Conservation (phyloP, 2,797 vertebrate genomes). For the Pristis pectinata region DNA sequence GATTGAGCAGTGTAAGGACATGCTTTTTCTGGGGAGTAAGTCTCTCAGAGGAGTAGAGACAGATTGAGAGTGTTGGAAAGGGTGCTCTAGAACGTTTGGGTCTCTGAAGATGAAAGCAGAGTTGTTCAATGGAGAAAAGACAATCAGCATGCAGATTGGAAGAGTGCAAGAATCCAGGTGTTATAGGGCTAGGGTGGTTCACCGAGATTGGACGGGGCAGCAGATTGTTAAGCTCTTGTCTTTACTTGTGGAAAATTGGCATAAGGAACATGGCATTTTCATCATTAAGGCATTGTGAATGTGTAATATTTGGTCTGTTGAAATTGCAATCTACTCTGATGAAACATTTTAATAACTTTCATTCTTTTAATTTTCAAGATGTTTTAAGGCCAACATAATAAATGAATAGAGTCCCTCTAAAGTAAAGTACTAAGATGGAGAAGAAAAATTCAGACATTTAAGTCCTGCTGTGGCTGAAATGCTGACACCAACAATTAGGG, state of each 20-base stretch:
- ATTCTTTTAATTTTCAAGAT: neutral
- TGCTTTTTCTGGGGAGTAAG: neutral
- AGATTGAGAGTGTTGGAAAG: neutral
- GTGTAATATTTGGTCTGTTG: neutral
- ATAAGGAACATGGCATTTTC: neutral
- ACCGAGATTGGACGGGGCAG: neutral
- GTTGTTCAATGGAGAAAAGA: neutral
- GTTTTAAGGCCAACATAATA: neutral
- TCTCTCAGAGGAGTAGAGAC: neutral
- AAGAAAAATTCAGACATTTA: neutral
- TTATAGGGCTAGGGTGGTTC: neutral
- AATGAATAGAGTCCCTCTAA: neutral
- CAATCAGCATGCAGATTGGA: neutral
- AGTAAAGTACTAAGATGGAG: neutral
- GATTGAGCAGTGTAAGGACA: neutral
- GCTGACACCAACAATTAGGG: constrained; percentile 6
- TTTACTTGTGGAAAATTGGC: too few relatives aligned
- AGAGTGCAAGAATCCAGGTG: neutral
- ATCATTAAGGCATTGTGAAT: neutral
- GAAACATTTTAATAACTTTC: neutral
- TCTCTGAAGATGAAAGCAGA: neutral
- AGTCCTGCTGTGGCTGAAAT: neutral
- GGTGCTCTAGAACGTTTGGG: neutral
- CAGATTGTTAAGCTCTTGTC: neutral
- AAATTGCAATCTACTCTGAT: too few relatives aligned